phyloP scores from a whole-genome alignment of 2,888 invertebrate species.

The Cheilosia scutellata region DNA sequence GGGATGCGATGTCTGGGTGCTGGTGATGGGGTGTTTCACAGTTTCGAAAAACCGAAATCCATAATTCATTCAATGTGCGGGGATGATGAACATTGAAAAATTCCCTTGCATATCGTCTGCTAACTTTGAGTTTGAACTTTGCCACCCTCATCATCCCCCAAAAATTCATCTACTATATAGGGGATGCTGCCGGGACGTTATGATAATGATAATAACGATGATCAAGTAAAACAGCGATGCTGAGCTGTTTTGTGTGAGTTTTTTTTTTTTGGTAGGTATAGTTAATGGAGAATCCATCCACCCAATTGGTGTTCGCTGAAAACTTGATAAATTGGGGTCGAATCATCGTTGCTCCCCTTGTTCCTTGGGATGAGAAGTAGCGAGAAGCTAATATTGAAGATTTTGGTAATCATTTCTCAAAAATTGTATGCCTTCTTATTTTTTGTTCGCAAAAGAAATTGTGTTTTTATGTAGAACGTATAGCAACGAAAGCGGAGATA shows the following conservation, averaged over 20 bases:
- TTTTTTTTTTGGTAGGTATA: conserved; percentile 39
- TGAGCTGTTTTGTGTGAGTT: conserved; percentile 39
- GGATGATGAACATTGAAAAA: conserved; percentile 71
- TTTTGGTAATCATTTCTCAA: conserved; percentile 73
- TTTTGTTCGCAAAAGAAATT: conserved; percentile 32
- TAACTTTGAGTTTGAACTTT: conserved; percentile 52
- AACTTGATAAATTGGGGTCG: conserved; percentile 74
- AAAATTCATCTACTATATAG: conserved; percentile 21
- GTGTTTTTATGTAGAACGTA: conserved; percentile 27
- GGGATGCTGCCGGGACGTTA: conserved; percentile 60
- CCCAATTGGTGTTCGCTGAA: conserved; percentile 69
- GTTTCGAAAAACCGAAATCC: conserved; percentile 77
- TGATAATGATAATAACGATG: conserved; percentile 76
- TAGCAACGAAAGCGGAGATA: not conserved
- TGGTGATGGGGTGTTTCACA: conserved; percentile 47
- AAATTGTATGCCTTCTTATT: conserved; percentile 64
- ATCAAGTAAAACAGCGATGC: conserved; percentile 72
- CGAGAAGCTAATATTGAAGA: conserved; percentile 58
- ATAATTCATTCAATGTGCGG: conserved; percentile 80
- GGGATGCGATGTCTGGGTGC: conserved; percentile 8
- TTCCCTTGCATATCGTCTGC: conserved; percentile 53
- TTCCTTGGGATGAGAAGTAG: conserved; percentile 10
- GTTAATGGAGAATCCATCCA: conserved; percentile 54
- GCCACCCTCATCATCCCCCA: conserved; percentile 64
- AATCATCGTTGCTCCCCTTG: conserved; percentile 38